Conservation (phyloP, 2,888 invertebrate genomes). For the Blastobasis adustella region DNA sequence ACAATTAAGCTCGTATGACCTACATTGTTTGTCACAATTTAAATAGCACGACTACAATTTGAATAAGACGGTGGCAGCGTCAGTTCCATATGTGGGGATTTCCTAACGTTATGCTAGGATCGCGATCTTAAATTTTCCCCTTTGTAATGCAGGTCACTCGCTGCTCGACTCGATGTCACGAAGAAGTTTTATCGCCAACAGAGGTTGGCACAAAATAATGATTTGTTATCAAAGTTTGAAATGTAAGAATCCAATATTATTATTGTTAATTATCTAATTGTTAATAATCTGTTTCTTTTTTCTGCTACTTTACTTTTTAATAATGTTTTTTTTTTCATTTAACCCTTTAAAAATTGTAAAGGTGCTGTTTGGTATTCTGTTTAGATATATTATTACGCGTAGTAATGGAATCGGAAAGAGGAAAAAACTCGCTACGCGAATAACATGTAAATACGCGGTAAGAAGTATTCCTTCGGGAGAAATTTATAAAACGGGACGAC, state of each 20-base stretch:
- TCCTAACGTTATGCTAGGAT: not conserved
- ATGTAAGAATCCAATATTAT: too few relatives aligned
- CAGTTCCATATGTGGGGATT: not conserved
- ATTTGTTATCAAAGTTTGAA: too few relatives aligned
- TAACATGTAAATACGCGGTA: constrained; percentile 1
- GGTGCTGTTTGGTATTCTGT: constrained; percentile 1
- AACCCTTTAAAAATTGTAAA: not conserved
- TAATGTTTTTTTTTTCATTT: not conserved
- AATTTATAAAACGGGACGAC: not conserved
- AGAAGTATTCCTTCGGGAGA: not conserved
- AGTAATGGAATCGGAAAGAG: not conserved
- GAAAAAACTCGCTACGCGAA: not conserved
- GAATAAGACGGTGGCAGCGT: not conserved
- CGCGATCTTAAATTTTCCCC: not conserved
- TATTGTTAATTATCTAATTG: too few relatives aligned
- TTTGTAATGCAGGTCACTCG: not conserved
- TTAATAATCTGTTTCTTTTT: too few relatives aligned
- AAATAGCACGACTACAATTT: too few relatives aligned
- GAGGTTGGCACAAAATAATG: too few relatives aligned
- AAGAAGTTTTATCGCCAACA: too few relatives aligned
- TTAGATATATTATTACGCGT: not conserved
- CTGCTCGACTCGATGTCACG: too few relatives aligned
- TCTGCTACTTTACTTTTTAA: too few relatives aligned
- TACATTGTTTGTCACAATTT: too few relatives aligned
- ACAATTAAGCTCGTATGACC: too few relatives aligned